Conservation (phyloP, 1,140 invertebrate genomes). For the Pomacea maculata region DNA sequence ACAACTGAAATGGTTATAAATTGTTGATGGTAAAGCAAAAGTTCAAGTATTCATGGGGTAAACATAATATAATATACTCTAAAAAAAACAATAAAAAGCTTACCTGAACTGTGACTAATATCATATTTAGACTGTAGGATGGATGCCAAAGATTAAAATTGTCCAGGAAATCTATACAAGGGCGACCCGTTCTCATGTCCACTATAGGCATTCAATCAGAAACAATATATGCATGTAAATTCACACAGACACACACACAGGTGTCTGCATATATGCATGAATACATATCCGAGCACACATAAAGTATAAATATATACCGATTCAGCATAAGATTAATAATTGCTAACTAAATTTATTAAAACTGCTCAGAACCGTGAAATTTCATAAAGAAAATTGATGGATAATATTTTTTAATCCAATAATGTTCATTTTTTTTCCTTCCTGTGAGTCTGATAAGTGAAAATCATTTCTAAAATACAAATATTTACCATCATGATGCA, state of each 20-base stretch:
- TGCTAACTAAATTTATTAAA: no score
- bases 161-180: conserved; percentile 59
- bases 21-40: neutral
- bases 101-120: conserved; percentile 43
- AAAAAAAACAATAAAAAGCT: conserved; percentile 8
- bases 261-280: no score
- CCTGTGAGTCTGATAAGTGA: no score
- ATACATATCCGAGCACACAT: no score
- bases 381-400: no score
- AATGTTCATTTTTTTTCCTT: no score
- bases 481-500: neutral
- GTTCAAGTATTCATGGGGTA: neutral
- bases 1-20: neutral
- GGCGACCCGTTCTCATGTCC: conserved; percentile 58
- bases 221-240: neutral
- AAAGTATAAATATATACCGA: no score
- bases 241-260: no score
- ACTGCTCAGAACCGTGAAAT: no score
- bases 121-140: conserved; percentile 45
- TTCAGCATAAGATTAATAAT: no score
- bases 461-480: no score
- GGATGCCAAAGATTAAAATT: conserved; percentile 54
- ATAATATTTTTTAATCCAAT: no score
- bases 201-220: conserved; percentile 38
- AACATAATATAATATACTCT: neutral